These are phyloP conservation scores for Coluber constrictor DNA, from an alignment of 2,797 vertebrate genomes.

Conservation along the genomic window DNA sequence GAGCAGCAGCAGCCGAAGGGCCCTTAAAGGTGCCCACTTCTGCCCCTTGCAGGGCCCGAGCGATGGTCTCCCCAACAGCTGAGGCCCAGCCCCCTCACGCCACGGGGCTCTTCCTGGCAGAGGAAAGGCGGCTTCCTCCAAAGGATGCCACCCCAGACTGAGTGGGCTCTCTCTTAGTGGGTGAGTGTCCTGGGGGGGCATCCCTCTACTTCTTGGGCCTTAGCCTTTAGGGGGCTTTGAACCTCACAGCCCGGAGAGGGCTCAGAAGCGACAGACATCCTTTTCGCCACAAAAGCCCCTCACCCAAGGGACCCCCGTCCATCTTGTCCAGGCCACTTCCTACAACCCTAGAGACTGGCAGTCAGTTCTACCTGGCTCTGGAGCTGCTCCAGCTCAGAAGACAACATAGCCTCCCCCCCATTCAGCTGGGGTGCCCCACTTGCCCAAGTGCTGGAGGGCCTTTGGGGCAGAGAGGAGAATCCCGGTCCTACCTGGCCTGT, in stretches of 20 bases:
- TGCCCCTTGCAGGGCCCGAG: neutral
- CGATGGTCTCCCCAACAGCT: neutral
- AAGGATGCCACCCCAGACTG: neutral
- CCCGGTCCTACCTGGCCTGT: neutral
- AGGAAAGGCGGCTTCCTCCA: too few species aligned
- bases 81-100: neutral
- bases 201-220: neutral
- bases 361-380: neutral
- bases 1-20: neutral
- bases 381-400: neutral
- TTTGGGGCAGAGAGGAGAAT: neutral
- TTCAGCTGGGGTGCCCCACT: neutral
- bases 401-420: fast-evolving
- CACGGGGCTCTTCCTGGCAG: neutral
- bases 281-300: neutral
- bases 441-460: fast-evolving
- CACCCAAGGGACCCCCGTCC: too few species aligned
- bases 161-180: fast-evolving
- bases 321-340: neutral
- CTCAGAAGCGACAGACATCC: neutral
- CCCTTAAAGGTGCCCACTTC: neutral
- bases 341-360: neutral
- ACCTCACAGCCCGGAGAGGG: neutral
- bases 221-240: neutral
- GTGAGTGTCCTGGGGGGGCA: fast-evolving